A percentile compares a stretch with the other conserved stretches of the same genome.
Conservation (phyloP, 2,888 invertebrate genomes). For the Melipona beecheii region DNA sequence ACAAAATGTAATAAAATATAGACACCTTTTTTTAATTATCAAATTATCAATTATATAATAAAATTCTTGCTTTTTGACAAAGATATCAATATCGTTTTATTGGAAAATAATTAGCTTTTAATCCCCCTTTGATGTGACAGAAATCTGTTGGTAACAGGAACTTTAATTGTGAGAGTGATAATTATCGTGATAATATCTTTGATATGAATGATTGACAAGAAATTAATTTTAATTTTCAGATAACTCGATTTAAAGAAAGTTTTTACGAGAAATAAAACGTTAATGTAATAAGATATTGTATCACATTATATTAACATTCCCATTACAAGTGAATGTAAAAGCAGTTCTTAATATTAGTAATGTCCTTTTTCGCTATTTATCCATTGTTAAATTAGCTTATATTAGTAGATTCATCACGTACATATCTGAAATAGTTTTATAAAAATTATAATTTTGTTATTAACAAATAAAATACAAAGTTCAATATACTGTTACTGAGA, state of each 20-base stretch:
- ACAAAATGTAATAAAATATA: too few relatives aligned
- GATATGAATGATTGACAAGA: background rate
- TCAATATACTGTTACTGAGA: too few relatives aligned
- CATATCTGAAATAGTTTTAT: background rate
- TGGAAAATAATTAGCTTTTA: slow-evolving; percentile 1
- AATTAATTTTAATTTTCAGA: background rate
- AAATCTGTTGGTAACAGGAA: background rate
- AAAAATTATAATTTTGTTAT: background rate
- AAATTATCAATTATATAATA: background rate
- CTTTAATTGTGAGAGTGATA: background rate
- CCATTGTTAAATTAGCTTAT: slow-evolving; percentile 10
- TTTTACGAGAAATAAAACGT: background rate
- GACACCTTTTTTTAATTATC: too few relatives aligned
- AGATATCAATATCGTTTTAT: background rate
- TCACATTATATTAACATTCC: slow-evolving; percentile 6
- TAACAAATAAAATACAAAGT: background rate
- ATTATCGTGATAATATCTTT: background rate
- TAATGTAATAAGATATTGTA: slow-evolving; percentile 16
- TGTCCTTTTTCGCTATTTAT: background rate
- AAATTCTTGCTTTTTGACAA: background rate
- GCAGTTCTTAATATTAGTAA: slow-evolving; percentile 14
- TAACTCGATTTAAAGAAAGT: background rate
- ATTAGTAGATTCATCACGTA: background rate
- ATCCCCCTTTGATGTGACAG: background rate
- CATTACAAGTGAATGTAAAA: slow-evolving; percentile 36